Evolutionary conservation across 2,888 invertebrate genomes (phyloP), one percentile per base, ranked within the genome.

Genomic region (Chorisops tibialis): DNA sequence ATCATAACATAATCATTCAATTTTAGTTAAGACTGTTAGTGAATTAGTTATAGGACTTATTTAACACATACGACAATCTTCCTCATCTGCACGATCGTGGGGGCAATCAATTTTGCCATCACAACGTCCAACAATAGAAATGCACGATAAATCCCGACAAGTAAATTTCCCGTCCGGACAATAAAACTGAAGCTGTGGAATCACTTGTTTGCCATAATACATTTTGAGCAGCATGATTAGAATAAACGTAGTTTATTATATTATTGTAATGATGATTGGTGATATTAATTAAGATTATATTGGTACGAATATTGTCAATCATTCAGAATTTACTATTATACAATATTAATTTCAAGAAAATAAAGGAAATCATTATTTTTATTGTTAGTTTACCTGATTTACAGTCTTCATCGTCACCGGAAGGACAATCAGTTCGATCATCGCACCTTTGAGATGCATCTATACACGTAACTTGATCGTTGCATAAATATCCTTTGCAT

Each of bases 101-200:
- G 81, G 81, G 76, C 92, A 92, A 78, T 92, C 87, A 72, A 82
- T 81, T 70, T 82, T 83, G 63, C 88, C 87, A 74, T 93, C 87
- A 75, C 92, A 93, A 54, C 86, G 83, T 67, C 84, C 79, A 48
- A 82, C 76, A 67, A 84, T 81, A 47, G 87, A 85, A 69, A 92
- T 85, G 75, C 91, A 91, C 69, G 83, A 82, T 54, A 88, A 87
- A 75, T 90, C 88, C 63, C 80, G 81, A 76, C 92, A 93, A 66
- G 84, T 85, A 78, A 88, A 91, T 71, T 80, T 81, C 43, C 84
- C 84, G 24, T 80, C 77, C 19, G 81, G 73, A 67, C 78, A 79
- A 56, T 71, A 75, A 68, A 72, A 78, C 60, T 69, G 72, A 22
- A 76, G 63, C 61, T 72, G 71, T 21, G 76, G 77, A 58, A 74